A percentile compares a stretch with the other conserved stretches of the same genome.
Conservation (phyloP, 2,888 invertebrate genomes). For the Charanyca ferruginea region DNA sequence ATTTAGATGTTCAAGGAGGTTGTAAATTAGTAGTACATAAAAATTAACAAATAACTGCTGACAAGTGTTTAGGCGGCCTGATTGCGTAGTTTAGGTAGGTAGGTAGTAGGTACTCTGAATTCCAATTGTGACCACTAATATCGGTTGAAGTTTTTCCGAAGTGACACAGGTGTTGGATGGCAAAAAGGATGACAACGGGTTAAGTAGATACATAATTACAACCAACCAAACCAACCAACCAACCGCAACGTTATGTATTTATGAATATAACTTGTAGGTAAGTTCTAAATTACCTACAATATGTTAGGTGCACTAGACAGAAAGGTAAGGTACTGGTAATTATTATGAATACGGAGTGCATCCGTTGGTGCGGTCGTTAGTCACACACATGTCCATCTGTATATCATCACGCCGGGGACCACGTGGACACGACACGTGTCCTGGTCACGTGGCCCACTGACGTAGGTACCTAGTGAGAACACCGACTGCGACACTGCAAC, state of each 20-base stretch:
- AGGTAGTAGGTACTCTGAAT: too few species aligned
- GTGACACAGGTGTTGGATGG: slow-evolving; percentile 2
- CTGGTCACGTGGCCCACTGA: slow-evolving; percentile 50
- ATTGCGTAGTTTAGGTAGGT: neutral
- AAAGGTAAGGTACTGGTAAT: slow-evolving; percentile 1
- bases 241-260: slow-evolving; percentile 28
- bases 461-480: slow-evolving; percentile 40
- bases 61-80: slow-evolving; percentile 6
- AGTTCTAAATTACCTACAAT: slow-evolving; percentile 19
- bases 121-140: neutral
- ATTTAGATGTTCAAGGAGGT: neutral
- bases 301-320: slow-evolving; percentile 10
- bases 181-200: slow-evolving; percentile 2
- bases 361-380: slow-evolving; percentile 32
- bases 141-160: slow-evolving; percentile 3
- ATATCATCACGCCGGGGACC: slow-evolving; percentile 37
- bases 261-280: slow-evolving; percentile 15
- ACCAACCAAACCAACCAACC: too few species aligned
- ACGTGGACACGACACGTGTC: slow-evolving; percentile 60
- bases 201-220: slow-evolving; percentile 12
- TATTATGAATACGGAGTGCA: slow-evolving; percentile 30
- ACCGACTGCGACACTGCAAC: slow-evolving; percentile 38
- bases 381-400: slow-evolving; percentile 22
- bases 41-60: neutral
- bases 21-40: slow-evolving; percentile 21